A percentile compares a stretch with the other conserved stretches of the same genome.
Conservation (phyloP, 2,797 vertebrate genomes). For the Sylvilagus floridanus region DNA sequence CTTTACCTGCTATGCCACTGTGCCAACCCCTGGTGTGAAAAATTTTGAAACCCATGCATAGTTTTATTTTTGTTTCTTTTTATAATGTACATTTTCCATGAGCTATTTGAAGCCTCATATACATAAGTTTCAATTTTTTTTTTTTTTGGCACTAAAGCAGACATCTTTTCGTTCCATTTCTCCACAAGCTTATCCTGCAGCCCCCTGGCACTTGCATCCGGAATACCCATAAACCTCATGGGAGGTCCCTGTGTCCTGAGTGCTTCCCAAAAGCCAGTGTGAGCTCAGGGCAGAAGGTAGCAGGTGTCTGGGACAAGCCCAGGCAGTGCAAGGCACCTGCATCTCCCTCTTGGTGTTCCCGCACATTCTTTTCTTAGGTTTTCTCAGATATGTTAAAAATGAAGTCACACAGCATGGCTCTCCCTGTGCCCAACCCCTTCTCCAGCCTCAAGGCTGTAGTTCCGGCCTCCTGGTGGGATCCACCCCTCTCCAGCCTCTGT, state of each 20-base stretch:
- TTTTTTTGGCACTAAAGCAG: too few relatives aligned
- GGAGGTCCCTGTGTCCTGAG: background rate
- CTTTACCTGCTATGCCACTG: too few relatives aligned
- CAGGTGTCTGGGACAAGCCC: background rate
- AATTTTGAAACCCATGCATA: too few relatives aligned
- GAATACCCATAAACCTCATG: background rate
- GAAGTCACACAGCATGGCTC: background rate
- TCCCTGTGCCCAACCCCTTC: background rate
- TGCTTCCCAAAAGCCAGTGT: background rate
- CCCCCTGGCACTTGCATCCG: background rate
- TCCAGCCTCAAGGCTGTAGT: background rate
- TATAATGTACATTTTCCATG: too few relatives aligned
- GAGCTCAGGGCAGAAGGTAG: background rate
- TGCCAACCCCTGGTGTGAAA: too few relatives aligned
- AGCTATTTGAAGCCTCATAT: too few relatives aligned
- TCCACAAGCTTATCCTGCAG: too few relatives aligned
- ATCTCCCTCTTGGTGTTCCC: background rate
- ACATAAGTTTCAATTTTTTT: too few relatives aligned
- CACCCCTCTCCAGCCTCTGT: background rate
- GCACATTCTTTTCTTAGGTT: too few relatives aligned
- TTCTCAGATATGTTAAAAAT: background rate
- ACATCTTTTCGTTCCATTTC: too few relatives aligned
- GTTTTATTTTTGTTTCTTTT: too few relatives aligned
- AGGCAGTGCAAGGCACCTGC: accelerated
- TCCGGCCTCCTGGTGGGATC: background rate